Conservation (phyloP, 2,113 vertebrate genomes). For the Falcunculus frontatus region DNA sequence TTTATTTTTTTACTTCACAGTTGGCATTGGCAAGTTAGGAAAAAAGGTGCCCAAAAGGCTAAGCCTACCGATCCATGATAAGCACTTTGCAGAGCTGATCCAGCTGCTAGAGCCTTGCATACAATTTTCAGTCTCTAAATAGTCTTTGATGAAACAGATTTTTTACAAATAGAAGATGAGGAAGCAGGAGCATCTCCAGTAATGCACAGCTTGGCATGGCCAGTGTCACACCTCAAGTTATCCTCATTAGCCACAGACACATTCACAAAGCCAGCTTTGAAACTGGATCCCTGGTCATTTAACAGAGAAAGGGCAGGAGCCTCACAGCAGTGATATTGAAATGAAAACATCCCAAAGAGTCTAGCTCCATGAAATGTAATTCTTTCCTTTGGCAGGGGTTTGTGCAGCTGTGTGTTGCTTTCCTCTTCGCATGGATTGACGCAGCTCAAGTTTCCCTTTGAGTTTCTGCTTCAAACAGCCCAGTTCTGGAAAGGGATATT, state of each 20-base stretch:
- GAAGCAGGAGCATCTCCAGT: background rate
- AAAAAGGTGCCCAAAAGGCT: background rate
- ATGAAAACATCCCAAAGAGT: constrained; percentile 20
- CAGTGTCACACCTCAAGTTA: constrained; percentile 14
- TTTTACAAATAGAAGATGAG: background rate
- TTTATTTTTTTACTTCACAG: background rate
- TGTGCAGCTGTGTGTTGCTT: background rate
- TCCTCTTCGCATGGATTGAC: background rate
- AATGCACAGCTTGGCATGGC: constrained; percentile 2
- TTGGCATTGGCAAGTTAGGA: background rate
- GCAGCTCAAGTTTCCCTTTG: background rate
- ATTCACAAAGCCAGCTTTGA: constrained; percentile 39
- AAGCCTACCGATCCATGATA: background rate
- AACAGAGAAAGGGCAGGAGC: constrained; percentile 15
- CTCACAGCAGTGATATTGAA: background rate
- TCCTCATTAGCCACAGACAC: constrained; percentile 39
- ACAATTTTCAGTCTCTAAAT: background rate
- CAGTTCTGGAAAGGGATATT: background rate
- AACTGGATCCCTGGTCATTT: constrained; percentile 3
- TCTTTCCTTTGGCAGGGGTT: constrained; percentile 24
- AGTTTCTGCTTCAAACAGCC: constrained; percentile 22
- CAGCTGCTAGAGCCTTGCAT: background rate
- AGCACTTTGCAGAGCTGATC: background rate
- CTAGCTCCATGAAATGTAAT: constrained; percentile 42
- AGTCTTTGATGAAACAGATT: background rate